Conservation (phyloP, 1,140 invertebrate species). For the Choristoneura fumiferana region DNA sequence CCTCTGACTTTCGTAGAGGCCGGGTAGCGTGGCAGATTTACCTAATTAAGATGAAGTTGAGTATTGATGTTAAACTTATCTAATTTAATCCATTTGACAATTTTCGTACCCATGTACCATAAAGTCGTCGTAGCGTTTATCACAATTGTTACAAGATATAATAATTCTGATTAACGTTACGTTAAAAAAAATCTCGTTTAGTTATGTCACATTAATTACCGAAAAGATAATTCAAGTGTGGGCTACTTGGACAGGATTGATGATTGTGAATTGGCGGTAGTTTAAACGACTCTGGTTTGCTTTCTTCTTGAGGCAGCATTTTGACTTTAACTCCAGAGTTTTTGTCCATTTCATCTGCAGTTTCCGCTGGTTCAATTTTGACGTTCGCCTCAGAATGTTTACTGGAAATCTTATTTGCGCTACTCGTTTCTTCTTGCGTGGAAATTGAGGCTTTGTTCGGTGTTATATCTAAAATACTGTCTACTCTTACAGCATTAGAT, state of each 20-base stretch:
- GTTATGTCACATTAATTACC: constrained; percentile 26
- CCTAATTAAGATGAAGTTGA: neutral
- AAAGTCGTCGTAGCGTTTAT: too few relatives aligned
- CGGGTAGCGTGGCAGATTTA: constrained; percentile 25
- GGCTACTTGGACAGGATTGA: constrained; percentile 37
- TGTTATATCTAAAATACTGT: constrained; percentile 44
- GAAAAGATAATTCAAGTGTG: constrained; percentile 47
- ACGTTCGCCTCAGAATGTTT: constrained; percentile 33
- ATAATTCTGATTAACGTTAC: too few relatives aligned
- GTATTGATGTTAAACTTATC: too few relatives aligned
- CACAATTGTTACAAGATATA: too few relatives aligned
- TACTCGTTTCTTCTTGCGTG: neutral
- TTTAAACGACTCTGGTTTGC: constrained; percentile 37
- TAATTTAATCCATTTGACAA: too few relatives aligned
- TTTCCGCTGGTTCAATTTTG: too few relatives aligned
- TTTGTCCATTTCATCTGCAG: too few relatives aligned
- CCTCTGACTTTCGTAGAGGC: constrained; percentile 30
- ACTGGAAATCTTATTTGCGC: constrained; percentile 29
- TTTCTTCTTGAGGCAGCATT: constrained; percentile 28
- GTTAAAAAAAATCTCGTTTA: too few relatives aligned
- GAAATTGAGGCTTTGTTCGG: constrained; percentile 25
- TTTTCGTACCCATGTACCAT: too few relatives aligned
- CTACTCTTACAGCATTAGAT: constrained; percentile 36
- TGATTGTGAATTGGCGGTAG: constrained; percentile 52
- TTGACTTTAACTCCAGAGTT: constrained; percentile 37